Evolutionary conservation across 2,113 vertebrate genomes (phyloP), one percentile per base, ranked within the genome.

Genomic region (Grammomys surdaster): DNA sequence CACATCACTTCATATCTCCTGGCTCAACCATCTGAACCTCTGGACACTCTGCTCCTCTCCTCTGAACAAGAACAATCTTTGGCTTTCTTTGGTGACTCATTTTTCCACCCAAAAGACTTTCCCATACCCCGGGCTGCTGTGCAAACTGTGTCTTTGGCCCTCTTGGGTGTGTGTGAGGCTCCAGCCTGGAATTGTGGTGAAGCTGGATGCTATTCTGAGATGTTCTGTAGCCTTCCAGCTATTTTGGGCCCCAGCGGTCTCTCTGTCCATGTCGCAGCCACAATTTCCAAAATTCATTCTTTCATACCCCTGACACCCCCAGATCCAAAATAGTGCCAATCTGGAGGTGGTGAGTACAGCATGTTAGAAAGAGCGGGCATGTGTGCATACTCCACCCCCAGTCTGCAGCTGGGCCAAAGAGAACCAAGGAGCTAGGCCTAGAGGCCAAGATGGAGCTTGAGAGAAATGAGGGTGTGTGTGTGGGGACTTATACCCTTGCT

Each of bases 201-300:
- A 95, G 95, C 88, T 95, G 73, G 85, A 85, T 84, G 95, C 86
- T 97, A 97, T 97, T 98, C 91, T 91, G 93, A 96, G 95, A 33
- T 82, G 72, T 69, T 84, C 85, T 78, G 54, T 54, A 89, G 84
- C 46, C 92, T 67, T 51, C 31, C 54, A 10, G 67, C 92, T 97
- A 96, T 97, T 97, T 97, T 85, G 75, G 90, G 89, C 88, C 78
- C 72, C 16, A 9, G 81, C 24, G 36, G 77, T 89, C 65, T 78
- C 90, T 70, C 93, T 84, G 72, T 54, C 75, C 70, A 1, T 89
- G 93, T 82, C 88, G 87, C 88, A 24, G 88, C 93, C 92, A 90
- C 97, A 93, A 54, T 77, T 77, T 90, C 92, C 92, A 90, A 60
- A 89, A 85, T 48, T 19, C 26, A 73, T 76, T 63, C 91, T 96